Base-by-base conservation (phyloP, 2,888 invertebrate species). In the Aproaerema taeniolella region DNA sequence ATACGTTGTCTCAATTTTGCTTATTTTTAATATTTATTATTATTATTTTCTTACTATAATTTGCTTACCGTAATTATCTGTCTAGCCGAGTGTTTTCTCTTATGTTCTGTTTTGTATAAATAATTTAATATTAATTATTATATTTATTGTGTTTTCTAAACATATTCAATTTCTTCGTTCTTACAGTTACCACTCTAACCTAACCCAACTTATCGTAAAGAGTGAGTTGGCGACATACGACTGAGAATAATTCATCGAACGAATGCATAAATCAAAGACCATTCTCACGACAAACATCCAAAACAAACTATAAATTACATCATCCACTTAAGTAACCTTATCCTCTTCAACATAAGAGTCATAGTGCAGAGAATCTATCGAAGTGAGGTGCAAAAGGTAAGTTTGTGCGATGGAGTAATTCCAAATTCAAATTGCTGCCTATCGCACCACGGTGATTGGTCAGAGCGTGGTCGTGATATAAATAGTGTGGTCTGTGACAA, bases 391-490 rank as follows among this genome's bases (percentile, higher is more conserved):
- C 49, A 52, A 38, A 57, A 53, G 49, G 34, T 45, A 60, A 61
- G 64, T 63, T 68, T 58, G 72, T 54, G 53, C 3, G 58, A 56
- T 67, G 58, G 57, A 57, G 66, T 69, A 60, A 71, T 78, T 78
- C 72, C 70, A 68, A 82, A 80, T 81, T 80, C 80, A 79, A 81
- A 82, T 79, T 76, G 80, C 72, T 67, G 69, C 68, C 65, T 78
- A 81, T 81, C 76, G 58, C 50, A 59, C 67, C 62, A 64, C 72
- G 68, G 78, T 75, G 83, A 83, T 85, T 81, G 83, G 83, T 77
- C 79, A 72, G 82, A 69, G 74, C 73, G 69, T 69, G 76, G 75
- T 70, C 61, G 61, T 62, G 78, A 76, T 81, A 83, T 78, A 81
- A 83, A 83, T 83, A 77, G 83, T 77, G 82, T 61, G 82, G 82